A percentile compares a stretch with the other conserved stretches of the same genome.
phyloP scores from a whole-genome alignment of 1,140 invertebrate genomes.

The Drosophila sturtevanti region DNA sequence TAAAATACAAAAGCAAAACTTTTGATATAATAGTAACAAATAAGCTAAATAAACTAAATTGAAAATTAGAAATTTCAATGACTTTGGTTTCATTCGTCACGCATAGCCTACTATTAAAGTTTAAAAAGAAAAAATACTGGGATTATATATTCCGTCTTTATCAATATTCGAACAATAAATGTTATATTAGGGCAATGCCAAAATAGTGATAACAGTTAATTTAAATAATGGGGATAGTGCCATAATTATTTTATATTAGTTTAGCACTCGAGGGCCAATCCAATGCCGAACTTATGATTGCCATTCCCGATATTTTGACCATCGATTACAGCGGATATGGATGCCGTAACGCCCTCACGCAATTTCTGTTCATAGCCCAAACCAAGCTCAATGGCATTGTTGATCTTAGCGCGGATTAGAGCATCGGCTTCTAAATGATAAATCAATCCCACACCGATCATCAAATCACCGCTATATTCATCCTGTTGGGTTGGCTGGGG shows the following conservation, averaged over 20 bases:
- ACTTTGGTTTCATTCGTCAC: neutral
- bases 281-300: constrained; percentile 58
- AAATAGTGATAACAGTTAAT: neutral
- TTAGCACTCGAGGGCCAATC: constrained; percentile 56
- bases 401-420: constrained; percentile 60
- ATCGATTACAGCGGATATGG: constrained; percentile 53
- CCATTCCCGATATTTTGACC: constrained; percentile 30
- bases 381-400: constrained; percentile 48
- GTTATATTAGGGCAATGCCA: no score
- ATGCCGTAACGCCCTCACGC: constrained; percentile 50
- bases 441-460: constrained; percentile 44
- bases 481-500: neutral
- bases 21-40: neutral
- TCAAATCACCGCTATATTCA: constrained; percentile 3
- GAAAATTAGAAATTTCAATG: neutral
- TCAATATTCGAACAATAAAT: no score
- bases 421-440: constrained; percentile 57
- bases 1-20: neutral
- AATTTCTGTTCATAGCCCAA: constrained; percentile 65
- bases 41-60: neutral
- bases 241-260: neutral
- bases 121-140: neutral
- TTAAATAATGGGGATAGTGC: neutral
- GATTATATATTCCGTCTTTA: no score
- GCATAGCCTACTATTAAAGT: neutral